A percentile compares a stretch with the other conserved stretches of the same genome.
These are phyloP conservation scores for Dusona sp. DNA, from an alignment of 2,888 invertebrate species.

Conservation along the genomic window DNA sequence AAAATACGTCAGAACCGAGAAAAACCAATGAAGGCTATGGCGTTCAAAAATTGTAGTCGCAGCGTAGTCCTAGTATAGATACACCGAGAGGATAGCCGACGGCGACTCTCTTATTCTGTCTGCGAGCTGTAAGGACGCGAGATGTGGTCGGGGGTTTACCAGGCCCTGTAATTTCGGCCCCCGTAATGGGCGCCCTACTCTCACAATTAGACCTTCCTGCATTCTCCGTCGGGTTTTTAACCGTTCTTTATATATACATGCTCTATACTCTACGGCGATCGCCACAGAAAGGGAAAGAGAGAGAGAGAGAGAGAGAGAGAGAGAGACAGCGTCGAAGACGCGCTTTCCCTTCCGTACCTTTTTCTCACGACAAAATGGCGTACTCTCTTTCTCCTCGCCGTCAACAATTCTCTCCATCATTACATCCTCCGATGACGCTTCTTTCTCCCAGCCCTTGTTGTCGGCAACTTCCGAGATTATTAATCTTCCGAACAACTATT, in stretches of 20 bases:
- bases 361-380: constrained; percentile 68
- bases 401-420: constrained; percentile 36
- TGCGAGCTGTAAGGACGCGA: constrained; percentile 42
- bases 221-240: constrained; percentile 74
- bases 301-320: constrained; percentile 1
- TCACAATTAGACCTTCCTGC: constrained; percentile 82
- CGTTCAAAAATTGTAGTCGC: constrained; percentile 19
- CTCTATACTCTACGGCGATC: constrained; percentile 23
- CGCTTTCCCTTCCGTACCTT: constrained; percentile 65
- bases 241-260: constrained; percentile 61
- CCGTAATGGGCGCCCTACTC: constrained; percentile 80
- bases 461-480: constrained; percentile 42
- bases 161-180: constrained; percentile 82
- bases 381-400: constrained; percentile 21
- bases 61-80: constrained; percentile 40
- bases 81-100: constrained; percentile 41
- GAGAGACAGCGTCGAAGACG: constrained; percentile 17
- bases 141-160: constrained; percentile 55
- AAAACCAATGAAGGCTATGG: constrained; percentile 4
- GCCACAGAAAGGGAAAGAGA: constrained; percentile 2
- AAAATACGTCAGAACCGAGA: constrained; percentile 40
- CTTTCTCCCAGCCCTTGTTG: neutral
- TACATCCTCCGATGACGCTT: constrained; percentile 6
- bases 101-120: constrained; percentile 47
- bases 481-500: constrained; percentile 42